phyloP scores from a whole-genome alignment of 1,140 invertebrate genomes.

The Chionoecetes opilio region DNA sequence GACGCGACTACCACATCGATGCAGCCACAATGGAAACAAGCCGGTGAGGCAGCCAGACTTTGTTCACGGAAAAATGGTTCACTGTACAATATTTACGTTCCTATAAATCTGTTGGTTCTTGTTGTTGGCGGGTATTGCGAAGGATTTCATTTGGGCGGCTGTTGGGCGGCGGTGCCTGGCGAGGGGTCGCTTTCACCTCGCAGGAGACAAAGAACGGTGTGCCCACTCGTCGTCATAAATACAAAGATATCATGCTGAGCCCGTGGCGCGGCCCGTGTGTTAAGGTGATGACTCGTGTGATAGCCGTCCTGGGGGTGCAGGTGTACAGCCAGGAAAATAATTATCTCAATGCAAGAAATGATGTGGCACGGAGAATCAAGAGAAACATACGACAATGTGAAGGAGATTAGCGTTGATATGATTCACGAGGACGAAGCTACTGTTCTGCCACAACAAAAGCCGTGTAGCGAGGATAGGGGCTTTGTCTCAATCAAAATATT shows the following conservation, averaged over 20 bases:
- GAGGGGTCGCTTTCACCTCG: neutral
- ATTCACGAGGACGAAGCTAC: neutral
- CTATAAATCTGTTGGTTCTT: constrained; percentile 66
- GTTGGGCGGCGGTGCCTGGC: neutral
- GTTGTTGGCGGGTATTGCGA: constrained; percentile 34
- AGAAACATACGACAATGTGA: constrained; percentile 2
- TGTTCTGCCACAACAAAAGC: constrained; percentile 27
- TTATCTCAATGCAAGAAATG: neutral
- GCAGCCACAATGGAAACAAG: constrained; percentile 19
- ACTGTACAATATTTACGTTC: constrained; percentile 59
- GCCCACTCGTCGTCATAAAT: constrained; percentile 44
- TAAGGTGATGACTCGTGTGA: neutral
- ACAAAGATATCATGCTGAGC: constrained; percentile 36
- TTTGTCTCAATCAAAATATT: neutral
- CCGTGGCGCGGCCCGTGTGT: neutral
- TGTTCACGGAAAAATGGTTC: constrained; percentile 35
- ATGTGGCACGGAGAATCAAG: neutral
- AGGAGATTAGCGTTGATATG: neutral
- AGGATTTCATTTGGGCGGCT: constrained; percentile 42
- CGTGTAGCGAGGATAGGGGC: neutral
- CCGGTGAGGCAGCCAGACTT: neutral
- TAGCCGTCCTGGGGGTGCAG: constrained; percentile 4
- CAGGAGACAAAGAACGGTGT: constrained; percentile 15
- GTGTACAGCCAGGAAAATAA: constrained; percentile 13
- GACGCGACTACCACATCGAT: neutral